Conservation (phyloP, 92 coral and sea anemone species). For the Epizoanthus ramosus region DNA sequence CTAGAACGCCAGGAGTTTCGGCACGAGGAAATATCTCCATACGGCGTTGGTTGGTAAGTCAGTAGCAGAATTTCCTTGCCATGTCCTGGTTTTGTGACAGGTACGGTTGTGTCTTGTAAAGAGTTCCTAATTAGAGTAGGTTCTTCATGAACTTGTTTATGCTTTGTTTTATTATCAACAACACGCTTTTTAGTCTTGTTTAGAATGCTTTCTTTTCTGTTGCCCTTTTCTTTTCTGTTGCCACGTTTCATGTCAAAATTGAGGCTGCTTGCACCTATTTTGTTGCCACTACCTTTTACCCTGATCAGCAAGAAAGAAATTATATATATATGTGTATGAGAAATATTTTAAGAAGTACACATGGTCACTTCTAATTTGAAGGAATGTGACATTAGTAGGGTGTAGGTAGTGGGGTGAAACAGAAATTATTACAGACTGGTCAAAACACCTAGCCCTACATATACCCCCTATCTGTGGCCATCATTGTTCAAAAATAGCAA, state of each 20-base stretch:
- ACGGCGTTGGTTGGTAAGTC: background rate
- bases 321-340: too few relatives aligned
- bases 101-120: background rate
- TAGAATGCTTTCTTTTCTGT: background rate
- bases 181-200: background rate
- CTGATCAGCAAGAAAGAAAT: constrained; percentile 2
- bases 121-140: background rate
- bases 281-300: background rate
- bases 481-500: too few relatives aligned
- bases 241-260: too few relatives aligned
- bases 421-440: too few relatives aligned
- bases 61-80: constrained; percentile 3
- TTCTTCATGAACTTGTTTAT: background rate
- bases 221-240: background rate
- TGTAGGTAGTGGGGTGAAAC: too few relatives aligned
- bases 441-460: too few relatives aligned
- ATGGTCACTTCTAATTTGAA: too few relatives aligned
- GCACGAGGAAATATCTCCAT: constrained; percentile 31
- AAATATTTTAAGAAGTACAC: too few relatives aligned
- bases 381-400: too few relatives aligned
- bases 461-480: too few relatives aligned
- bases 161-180: background rate
- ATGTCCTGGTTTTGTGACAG: background rate
- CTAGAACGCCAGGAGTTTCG: constrained; percentile 4
- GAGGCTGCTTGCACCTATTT: too few relatives aligned